Evolutionary conservation across 2,797 vertebrate genomes (phyloP), one percentile per base, ranked within the genome.

Genomic region (Enteromius argenteus): DNA sequence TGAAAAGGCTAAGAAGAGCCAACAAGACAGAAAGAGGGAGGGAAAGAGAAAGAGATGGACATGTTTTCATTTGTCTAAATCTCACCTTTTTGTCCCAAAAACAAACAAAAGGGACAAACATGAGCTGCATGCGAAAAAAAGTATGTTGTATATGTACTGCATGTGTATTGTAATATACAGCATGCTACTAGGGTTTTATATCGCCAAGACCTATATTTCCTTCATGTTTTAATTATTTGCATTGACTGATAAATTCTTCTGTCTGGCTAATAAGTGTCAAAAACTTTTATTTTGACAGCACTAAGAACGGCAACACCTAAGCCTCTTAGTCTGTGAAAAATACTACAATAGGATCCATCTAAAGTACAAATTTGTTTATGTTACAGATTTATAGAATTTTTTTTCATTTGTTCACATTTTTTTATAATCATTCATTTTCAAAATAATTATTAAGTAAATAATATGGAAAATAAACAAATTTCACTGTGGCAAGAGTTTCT

Each of bases 21-120:
- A 62, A 39, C 10, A 32, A 42, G 53, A 64, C 60, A 75, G 64
- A 53, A 30, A 78, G 46, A 60, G 74, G 37, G 11, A 56, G 2
- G 10, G 11, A 46, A 42, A 5, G 80, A 91, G 92, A 94, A 91
- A 92, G 91, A 90, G 74, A 84, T 83, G 44, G 91, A 86, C 68
- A 82, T 90, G 86, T 90, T 93, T 94, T 95, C 90, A 93, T 94
- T 94, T 92, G 91, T 93, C 93, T 94, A 93, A 94, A 94, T 94
- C 62, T 3, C n/a, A n/a, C n/a, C n/a, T 94, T 93, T 93, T 92
- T 93, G 86, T 90, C 81, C 84, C 83, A 88, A 91, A 92, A 92
- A 93, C 91, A 93, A 93, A 89, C 90, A 93, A 88, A 90, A 80
- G 82, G 92, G 91, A 93, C 88, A 91, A 94, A 72, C 86, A 84